Base-by-base conservation (phyloP, 2,888 invertebrate genomes). In the Drosophila barbarae region DNA sequence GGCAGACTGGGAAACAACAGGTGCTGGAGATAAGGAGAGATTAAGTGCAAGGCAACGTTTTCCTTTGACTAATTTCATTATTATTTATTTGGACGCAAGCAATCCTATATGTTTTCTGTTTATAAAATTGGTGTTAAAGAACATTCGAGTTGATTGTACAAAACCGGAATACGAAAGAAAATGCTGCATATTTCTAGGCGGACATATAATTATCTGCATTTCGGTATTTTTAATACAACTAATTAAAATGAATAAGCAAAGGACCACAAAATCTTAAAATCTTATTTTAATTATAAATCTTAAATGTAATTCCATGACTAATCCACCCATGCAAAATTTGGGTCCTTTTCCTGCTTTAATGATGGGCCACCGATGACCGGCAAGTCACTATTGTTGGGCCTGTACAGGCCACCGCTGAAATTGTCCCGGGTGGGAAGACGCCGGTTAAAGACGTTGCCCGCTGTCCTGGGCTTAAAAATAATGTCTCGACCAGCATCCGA, bases 291-390 rank as follows among this genome's bases (percentile, higher is more conserved):
- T 15, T 28, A 28, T 28, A n/a, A 10, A 15, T 28, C 28, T 12
- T 6, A 44, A 28, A 7, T 7, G 12, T 13, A 12, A 10, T 7
- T 2, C 12, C 3, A 12, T 7, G 6, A 21, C 32, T 54, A 57
- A 35, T 60, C 54, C 36, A 88, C 76, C 88, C 88, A 88, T 21
- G 88, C 88, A 70, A 88, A 88, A 49, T 86, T 87, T 2, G 70
- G 73, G 30, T 88, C 87, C 61, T 86, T 88, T 15, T 84, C 85
- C 50, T 78, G 54, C 44, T 69, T 85, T 2, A 21, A 30, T 2
- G 12, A n/a, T 36, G 21, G n/a, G 0, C 30, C 44, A 66, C 18
- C 75, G 5, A 84, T 69, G 1, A 79, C 64, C 0, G 88, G 80
- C 35, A 87, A 52, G 54, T 88, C 88, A 2, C 44, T 76, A 44